phyloP scores from a whole-genome alignment of 1,140 invertebrate genomes.

The Pseudomyrmex cubaensis region DNA sequence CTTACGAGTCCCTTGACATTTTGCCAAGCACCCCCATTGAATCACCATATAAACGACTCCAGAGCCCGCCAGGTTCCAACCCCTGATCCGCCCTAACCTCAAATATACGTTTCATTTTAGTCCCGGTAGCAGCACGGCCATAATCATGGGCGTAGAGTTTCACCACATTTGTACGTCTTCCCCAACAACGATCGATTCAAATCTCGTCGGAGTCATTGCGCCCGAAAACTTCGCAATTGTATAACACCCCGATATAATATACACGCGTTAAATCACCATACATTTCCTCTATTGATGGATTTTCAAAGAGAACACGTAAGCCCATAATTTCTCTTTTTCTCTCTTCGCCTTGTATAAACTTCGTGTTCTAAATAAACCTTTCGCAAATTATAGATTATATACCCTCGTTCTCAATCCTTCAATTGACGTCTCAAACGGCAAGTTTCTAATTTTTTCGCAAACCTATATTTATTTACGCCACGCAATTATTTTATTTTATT shows the following conservation, averaged over 20 bases:
- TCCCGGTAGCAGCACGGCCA: constrained; percentile 49
- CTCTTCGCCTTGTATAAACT: not conserved
- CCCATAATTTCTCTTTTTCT: not conserved
- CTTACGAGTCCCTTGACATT: constrained; percentile 81
- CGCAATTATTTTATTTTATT: constrained; percentile 1
- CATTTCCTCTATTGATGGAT: not conserved
- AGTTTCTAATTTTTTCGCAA: no score
- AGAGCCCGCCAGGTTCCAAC: constrained; percentile 71
- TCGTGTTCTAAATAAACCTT: not conserved
- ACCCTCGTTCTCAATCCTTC: not conserved
- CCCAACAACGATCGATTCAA: constrained; percentile 20
- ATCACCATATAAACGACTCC: constrained; percentile 81
- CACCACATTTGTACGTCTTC: constrained; percentile 23
- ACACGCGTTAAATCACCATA: not conserved
- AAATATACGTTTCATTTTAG: constrained; percentile 81
- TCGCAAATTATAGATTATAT: constrained; percentile 9
- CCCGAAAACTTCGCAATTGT: constrained; percentile 26
- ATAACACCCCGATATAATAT: not conserved
- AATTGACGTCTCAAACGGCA: not conserved
- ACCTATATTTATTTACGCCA: not conserved
- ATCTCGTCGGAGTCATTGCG: not conserved
- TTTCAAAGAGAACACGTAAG: not conserved
- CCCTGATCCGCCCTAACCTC: constrained; percentile 79
- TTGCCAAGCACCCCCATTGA: constrained; percentile 79
- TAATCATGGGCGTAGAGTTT: constrained; percentile 69